phyloP scores from a whole-genome alignment of 2,113 vertebrate species.

The Cairina moschata region DNA sequence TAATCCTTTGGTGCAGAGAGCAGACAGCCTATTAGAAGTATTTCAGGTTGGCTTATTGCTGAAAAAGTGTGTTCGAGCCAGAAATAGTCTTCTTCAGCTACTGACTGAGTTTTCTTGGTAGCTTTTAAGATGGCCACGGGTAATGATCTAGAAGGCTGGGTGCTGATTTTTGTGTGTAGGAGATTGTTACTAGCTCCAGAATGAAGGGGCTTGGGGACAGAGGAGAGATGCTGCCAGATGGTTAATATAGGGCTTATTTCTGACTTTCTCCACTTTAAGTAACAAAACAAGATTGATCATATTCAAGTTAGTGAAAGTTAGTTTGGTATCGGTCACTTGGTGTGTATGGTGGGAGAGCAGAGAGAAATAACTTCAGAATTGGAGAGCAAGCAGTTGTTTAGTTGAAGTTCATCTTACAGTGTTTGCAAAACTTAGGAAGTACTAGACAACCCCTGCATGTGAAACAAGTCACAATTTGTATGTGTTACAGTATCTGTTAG shows the following conservation, averaged over 20 bases:
- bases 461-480: not conserved
- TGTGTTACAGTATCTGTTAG: not conserved
- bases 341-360: not conserved
- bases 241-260: not conserved
- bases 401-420: not conserved
- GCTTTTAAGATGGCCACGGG: not conserved
- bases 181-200: not conserved
- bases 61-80: not conserved
- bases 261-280: not conserved
- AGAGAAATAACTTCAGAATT: not conserved
- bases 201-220: not conserved
- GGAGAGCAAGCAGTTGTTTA: not conserved
- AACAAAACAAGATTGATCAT: not conserved
- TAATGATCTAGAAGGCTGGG: not conserved
- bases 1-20: not conserved
- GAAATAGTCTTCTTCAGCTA: not conserved
- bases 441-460: conserved; percentile 1
- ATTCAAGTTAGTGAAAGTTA: not conserved
- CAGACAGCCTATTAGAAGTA: not conserved
- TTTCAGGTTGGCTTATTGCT: not conserved
- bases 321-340: not conserved
- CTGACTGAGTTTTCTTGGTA: not conserved
- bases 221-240: not conserved
- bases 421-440: conserved; percentile 23
- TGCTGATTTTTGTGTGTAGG: not conserved